Evolutionary conservation across 2,888 invertebrate species (phyloP).

Genomic region (Drosophila pseudotakahashii): DNA sequence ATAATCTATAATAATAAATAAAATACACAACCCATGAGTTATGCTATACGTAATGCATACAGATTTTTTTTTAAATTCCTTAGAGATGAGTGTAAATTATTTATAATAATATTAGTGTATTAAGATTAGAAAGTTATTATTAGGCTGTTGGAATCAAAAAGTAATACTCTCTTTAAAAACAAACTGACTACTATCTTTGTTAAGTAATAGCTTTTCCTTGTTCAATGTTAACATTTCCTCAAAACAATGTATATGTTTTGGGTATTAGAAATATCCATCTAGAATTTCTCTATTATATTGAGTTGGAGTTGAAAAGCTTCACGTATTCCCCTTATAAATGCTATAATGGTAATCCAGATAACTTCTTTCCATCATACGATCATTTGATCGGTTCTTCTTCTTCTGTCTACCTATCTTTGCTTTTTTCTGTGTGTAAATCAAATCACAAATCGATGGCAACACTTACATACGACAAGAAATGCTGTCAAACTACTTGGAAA

Average conservation of each 20-base stretch:
- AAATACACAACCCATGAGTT: neutral
- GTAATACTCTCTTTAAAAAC: too few species aligned
- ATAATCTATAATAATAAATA: neutral
- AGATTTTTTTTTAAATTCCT: neutral
- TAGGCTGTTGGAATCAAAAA: too few species aligned
- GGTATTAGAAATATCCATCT: too few species aligned
- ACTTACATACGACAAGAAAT: slow-evolving; percentile 34
- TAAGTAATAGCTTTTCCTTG: too few species aligned
- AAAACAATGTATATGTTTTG: too few species aligned
- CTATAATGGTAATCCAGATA: neutral
- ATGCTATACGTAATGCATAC: neutral
- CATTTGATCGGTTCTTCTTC: neutral
- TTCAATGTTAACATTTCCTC: too few species aligned
- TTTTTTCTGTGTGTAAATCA: slow-evolving; percentile 28
- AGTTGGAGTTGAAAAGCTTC: neutral
- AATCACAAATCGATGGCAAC: slow-evolving; percentile 37
- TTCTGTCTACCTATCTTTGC: neutral
- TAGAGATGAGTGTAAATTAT: too few species aligned
- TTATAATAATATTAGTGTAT: too few species aligned
- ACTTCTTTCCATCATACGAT: neutral
- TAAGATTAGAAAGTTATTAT: too few species aligned
- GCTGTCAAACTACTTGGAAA: slow-evolving; percentile 41
- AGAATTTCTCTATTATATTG: neutral
- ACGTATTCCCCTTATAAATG: neutral
- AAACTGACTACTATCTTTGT: too few species aligned